phyloP scores from a whole-genome alignment of 2,888 invertebrate species.

The Chromoteleia sp. region DNA sequence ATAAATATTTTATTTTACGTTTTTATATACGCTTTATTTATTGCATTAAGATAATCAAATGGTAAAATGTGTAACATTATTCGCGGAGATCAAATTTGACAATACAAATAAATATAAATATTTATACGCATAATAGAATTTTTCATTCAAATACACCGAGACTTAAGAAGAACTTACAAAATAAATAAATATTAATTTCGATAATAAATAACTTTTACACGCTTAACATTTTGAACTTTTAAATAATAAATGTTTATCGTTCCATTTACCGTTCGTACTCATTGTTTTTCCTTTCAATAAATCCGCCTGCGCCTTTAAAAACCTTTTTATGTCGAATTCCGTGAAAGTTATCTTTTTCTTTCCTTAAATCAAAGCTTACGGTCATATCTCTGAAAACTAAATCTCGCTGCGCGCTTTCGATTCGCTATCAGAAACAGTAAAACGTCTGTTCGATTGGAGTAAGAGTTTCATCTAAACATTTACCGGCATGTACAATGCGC shows the following conservation, averaged over 20 bases:
- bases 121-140: too few relatives aligned
- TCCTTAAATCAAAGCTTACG: constrained; percentile 1
- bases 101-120: neutral
- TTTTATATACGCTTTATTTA: constrained; percentile 4
- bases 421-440: constrained; percentile 19
- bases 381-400: constrained; percentile 14
- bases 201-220: neutral
- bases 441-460: constrained; percentile 13
- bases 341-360: constrained; percentile 7
- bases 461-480: constrained; percentile 17
- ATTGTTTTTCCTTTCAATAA: neutral
- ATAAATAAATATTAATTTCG: too few relatives aligned
- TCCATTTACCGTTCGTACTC: neutral
- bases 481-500: neutral
- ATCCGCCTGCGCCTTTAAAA: neutral
- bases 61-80: neutral
- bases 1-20: constrained; percentile 18
- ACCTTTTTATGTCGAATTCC: neutral
- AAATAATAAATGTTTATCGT: neutral
- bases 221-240: neutral
- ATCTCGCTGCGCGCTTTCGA: neutral
- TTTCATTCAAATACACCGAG: too few relatives aligned
- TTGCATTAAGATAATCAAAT: constrained; percentile 1
- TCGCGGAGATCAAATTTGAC: neutral
- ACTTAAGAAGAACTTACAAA: too few relatives aligned